phyloP scores from a whole-genome alignment of 2,113 vertebrate species.

The Pyxicephalus adspersus region DNA sequence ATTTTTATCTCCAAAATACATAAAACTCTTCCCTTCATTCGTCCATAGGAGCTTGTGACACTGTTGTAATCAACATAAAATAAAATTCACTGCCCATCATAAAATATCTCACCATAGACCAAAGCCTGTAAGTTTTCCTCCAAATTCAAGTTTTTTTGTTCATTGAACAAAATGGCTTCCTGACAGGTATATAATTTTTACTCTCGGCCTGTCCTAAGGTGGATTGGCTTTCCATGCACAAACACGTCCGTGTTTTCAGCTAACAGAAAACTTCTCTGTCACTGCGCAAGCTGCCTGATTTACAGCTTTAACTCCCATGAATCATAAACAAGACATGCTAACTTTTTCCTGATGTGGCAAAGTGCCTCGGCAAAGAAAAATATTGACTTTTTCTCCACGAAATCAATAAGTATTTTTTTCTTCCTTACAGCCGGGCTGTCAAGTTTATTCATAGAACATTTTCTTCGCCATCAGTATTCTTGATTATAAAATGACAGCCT shows the following conservation, averaged over 20 bases:
- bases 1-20: too few species aligned
- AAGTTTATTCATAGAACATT: slow-evolving; percentile 54
- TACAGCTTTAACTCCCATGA: slow-evolving; percentile 44
- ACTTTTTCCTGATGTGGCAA: slow-evolving; percentile 60
- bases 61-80: too few species aligned
- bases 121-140: too few species aligned
- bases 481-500: slow-evolving; percentile 36
- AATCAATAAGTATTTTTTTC: slow-evolving; percentile 56
- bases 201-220: background rate
- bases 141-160: too few species aligned
- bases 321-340: slow-evolving; percentile 57
- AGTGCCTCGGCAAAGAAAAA: slow-evolving; percentile 64
- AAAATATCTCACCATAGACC: too few species aligned
- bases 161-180: too few species aligned
- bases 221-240: background rate
- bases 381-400: slow-evolving; percentile 61
- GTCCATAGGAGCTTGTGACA: too few species aligned
- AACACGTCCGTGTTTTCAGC: background rate
- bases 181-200: too few species aligned
- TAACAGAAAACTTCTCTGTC: slow-evolving; percentile 16
- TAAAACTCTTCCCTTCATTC: too few species aligned
- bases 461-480: slow-evolving; percentile 55
- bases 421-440: slow-evolving; percentile 60
- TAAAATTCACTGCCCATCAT: too few species aligned
- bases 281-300: slow-evolving; percentile 8